Evolutionary conservation across 2,888 invertebrate genomes (phyloP), one percentile per base, ranked within the genome.

Genomic region (Balanococcus diminutus): DNA sequence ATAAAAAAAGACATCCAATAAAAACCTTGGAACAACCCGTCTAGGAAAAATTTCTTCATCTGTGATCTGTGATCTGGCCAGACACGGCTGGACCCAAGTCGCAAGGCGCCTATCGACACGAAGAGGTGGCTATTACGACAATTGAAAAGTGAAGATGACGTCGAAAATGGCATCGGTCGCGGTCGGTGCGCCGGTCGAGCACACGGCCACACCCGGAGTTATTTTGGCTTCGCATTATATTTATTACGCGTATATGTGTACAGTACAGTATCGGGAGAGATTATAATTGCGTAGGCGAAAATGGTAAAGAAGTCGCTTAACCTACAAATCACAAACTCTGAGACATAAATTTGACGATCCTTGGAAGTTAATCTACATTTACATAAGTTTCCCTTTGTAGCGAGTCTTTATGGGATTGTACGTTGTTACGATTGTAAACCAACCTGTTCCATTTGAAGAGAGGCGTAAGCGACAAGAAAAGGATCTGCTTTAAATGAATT

Each of bases 401-500:
- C 83, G 32, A 83, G 83, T 83, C 83, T 83, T 83, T 83, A 83
- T 83, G 83, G 56, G 83, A 83, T 83, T 67, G 56, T 75, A 75
- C 75, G 75, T 75, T 83, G 81, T 83, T 83, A 83, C 67, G 67
- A 56, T 83, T 83, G 46, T 82, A 82, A 82, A 83, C 83, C 83
- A 83, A 83, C 83, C 83, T 83, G 83, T 83, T 83, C 56, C 82
- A 82, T 82, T 82, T 82, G 51, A 83, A 83, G 67, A 82, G 82
- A 82, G 82, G 82, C 82, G 82, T 82, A 51, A 51, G 82, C 82
- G 82, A 82, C 82, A 82, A 82, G 51, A 82, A 51, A 82, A 56
- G 83, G 83, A 83, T 83, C 83, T 83, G 83, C 83, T 83, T 83
- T 83, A 83, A 83, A 83, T 83, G 83, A 83, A 83, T 83, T 67